These are phyloP conservation scores for Batillaria attramentaria DNA, from an alignment of 1,140 invertebrate genomes.

Conservation along the genomic window DNA sequence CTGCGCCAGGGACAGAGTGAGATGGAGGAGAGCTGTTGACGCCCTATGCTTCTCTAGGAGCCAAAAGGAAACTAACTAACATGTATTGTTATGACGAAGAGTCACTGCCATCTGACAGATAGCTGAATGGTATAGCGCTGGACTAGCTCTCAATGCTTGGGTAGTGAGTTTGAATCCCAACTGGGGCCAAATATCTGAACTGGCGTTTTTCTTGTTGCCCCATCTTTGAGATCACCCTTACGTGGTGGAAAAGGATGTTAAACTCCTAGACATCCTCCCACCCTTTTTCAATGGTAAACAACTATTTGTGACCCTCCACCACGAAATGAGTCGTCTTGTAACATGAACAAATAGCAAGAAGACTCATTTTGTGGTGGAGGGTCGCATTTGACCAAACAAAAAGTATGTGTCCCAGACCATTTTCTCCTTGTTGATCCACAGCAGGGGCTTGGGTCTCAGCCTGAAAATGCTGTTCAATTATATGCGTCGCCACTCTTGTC, in stretches of 20 bases:
- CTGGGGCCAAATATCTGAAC: not conserved
- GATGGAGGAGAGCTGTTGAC: too few relatives aligned
- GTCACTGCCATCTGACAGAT: not conserved
- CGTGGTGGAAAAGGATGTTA: too few relatives aligned
- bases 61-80: too few relatives aligned
- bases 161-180: not conserved
- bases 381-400: not conserved
- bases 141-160: not conserved
- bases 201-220: not conserved
- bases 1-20: too few relatives aligned
- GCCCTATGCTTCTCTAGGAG: too few relatives aligned
- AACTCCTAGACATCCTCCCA: not conserved
- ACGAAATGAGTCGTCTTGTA: not conserved
- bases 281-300: not conserved
- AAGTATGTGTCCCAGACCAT: not conserved
- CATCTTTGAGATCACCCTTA: too few relatives aligned
- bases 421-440: not conserved
- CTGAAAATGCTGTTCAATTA: slow-evolving; percentile 51
- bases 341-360: not conserved
- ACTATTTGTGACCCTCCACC: not conserved
- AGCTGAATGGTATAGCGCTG: not conserved
- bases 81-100: too few relatives aligned
- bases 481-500: slow-evolving; percentile 60
- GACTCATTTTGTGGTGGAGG: not conserved
- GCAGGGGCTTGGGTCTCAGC: too few relatives aligned